Evolutionary conservation across 2,113 vertebrate genomes (phyloP).

Genomic region (Paradoxurus hermaphroditus): DNA sequence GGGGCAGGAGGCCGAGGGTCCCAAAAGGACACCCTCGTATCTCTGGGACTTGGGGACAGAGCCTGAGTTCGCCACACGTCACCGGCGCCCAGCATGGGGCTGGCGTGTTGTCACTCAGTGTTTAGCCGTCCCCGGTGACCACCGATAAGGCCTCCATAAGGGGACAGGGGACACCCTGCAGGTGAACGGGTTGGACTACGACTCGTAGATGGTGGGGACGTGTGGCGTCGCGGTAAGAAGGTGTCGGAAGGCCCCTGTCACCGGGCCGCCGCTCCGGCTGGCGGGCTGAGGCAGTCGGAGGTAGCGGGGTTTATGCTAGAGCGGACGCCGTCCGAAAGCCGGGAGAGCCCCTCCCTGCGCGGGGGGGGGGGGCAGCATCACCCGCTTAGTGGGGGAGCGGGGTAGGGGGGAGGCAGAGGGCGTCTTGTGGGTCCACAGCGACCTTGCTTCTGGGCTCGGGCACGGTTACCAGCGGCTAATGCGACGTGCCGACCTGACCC

Average conservation of each 20-base stretch:
- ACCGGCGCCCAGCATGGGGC: neutral
- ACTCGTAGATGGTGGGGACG: neutral
- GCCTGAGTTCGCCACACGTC: neutral
- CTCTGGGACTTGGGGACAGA: neutral
- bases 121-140: neutral
- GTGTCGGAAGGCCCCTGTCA: neutral
- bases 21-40: too few relatives aligned
- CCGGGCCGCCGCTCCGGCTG: rapidly evolving
- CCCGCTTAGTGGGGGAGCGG: too few relatives aligned
- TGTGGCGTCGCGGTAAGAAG: neutral
- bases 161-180: neutral
- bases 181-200: neutral
- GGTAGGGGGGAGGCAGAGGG: neutral
- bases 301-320: rapidly evolving
- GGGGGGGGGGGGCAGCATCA: too few relatives aligned
- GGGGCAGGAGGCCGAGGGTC: neutral
- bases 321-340: neutral
- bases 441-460: neutral
- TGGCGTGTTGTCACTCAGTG: neutral
- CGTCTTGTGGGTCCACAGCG: neutral
- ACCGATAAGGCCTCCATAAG: neutral
- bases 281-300: neutral
- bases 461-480: neutral
- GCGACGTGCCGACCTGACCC: rapidly evolving
- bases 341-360: neutral